Conservation (phyloP, 2,113 vertebrate species). For the Glareola pratincola region DNA sequence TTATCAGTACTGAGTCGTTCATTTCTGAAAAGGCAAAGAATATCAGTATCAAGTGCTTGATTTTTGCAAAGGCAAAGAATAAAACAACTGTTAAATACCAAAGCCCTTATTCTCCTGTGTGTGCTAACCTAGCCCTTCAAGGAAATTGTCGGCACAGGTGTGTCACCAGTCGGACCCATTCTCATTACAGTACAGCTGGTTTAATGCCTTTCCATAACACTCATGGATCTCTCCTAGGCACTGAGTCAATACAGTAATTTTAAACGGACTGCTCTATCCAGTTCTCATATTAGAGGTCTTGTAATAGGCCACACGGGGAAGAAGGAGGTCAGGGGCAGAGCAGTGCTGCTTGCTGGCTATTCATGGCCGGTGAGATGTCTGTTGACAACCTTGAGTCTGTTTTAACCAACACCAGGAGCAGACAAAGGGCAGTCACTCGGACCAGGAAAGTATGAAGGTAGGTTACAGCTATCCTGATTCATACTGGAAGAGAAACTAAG, state of each 20-base stretch:
- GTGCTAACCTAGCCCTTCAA: constrained; percentile 8
- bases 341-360: neutral
- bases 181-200: neutral
- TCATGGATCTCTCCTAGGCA: neutral
- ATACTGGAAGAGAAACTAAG: neutral
- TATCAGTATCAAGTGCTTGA: neutral
- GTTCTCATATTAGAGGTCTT: neutral
- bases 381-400: neutral
- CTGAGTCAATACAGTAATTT: neutral
- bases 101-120: neutral
- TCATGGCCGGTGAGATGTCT: neutral
- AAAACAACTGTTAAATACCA: neutral
- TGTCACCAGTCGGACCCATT: neutral
- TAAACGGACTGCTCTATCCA: neutral
- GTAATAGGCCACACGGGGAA: neutral
- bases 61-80: neutral
- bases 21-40: neutral
- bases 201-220: neutral
- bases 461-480: neutral
- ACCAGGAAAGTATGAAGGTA: neutral
- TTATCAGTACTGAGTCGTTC: neutral
- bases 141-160: neutral
- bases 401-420: neutral
- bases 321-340: neutral
- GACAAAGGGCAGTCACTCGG: neutral